These are phyloP conservation scores for Lepeophtheirus nordmannii DNA, from an alignment of 2,888 invertebrate species.

Conservation along the genomic window DNA sequence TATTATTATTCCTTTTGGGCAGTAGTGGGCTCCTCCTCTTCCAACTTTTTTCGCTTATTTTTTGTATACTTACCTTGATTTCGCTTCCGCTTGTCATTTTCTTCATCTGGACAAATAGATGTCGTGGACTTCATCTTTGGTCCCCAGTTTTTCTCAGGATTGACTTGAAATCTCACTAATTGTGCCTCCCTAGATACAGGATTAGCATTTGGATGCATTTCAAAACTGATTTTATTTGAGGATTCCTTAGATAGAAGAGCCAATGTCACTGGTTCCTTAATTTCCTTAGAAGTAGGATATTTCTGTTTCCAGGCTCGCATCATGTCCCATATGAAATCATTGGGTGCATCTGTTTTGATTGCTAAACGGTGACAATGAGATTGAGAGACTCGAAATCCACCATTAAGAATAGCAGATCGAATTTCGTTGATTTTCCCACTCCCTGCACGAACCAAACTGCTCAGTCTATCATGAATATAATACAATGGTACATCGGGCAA, in stretches of 20 bases:
- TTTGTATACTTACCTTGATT: constrained; percentile 21
- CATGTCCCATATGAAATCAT: constrained; percentile 75
- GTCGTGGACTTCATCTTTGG: constrained; percentile 65
- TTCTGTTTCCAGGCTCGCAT: constrained; percentile 53
- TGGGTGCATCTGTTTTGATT: constrained; percentile 81
- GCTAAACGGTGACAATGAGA: constrained; percentile 78
- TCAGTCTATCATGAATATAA: constrained; percentile 62
- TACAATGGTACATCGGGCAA: constrained; percentile 67
- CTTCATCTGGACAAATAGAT: constrained; percentile 36
- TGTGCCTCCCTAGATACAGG: constrained; percentile 57
- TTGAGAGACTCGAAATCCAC: constrained; percentile 72
- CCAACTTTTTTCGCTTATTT: background rate
- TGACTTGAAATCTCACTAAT: constrained; percentile 63
- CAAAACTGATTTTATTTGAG: constrained; percentile 37
- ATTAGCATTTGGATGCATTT: constrained; percentile 53
- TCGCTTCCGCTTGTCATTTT: constrained; percentile 3
- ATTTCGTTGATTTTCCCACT: constrained; percentile 52
- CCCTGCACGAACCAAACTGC: constrained; percentile 52
- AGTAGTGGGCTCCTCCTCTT: background rate
- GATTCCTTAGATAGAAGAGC: constrained; percentile 21
- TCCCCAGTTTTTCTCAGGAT: constrained; percentile 78
- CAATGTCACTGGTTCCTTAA: background rate
- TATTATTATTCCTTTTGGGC: too few relatives aligned
- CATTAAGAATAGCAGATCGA: constrained; percentile 72
- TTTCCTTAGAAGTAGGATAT: background rate